Conservation (phyloP, 2,797 vertebrate genomes). For the Rachycentron canadum region DNA sequence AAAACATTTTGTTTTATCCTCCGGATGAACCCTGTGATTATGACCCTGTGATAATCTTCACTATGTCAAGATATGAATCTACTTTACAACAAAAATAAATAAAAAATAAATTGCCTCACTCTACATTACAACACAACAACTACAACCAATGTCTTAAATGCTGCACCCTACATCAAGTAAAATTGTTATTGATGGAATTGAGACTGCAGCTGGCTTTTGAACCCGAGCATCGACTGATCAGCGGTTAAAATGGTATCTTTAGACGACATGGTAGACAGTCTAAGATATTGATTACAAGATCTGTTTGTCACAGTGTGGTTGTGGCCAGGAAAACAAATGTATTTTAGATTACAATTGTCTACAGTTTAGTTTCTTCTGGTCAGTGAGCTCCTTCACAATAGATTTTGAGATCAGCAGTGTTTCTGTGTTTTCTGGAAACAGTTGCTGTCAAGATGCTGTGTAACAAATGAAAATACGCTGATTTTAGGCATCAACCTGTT, state of each 20-base stretch:
- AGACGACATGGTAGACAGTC: background rate
- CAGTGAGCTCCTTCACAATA: constrained; percentile 21
- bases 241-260: constrained; percentile 25
- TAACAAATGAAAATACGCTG: background rate
- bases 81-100: background rate
- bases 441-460: constrained; percentile 4
- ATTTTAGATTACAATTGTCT: background rate
- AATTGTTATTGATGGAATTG: constrained; percentile 2
- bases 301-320: constrained; percentile 7
- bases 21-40: constrained; percentile 5
- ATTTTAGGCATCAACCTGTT: background rate
- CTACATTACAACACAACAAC: background rate
- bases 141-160: background rate
- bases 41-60: too few relatives aligned
- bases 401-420: constrained; percentile 18
- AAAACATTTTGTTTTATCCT: background rate
- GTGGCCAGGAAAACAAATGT: constrained; percentile 22
- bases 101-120: background rate
- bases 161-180: background rate
- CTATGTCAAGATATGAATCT: constrained; percentile 6
- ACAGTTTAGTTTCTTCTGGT: background rate
- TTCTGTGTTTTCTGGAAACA: constrained; percentile 23
- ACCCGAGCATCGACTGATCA: constrained; percentile 17
- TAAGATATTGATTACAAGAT: constrained; percentile 34
- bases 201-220: constrained; percentile 15